Base-by-base conservation (phyloP, 2,888 invertebrate genomes). In the Lasioglossum malachurum region DNA sequence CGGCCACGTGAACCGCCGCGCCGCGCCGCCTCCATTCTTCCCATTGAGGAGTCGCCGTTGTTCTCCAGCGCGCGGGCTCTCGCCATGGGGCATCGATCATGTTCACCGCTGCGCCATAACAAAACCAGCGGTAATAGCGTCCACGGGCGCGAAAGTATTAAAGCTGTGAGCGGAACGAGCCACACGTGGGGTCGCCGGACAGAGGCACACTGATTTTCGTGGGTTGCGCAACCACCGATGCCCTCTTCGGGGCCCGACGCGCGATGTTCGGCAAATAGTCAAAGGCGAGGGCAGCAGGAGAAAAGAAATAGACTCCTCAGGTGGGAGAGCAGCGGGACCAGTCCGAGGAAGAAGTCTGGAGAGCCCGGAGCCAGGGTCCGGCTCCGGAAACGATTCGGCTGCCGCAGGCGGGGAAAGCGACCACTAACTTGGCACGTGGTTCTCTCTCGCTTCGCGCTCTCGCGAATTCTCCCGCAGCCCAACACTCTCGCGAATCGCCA, bases 371-470 rank as follows among this genome's bases (percentile, higher is more conserved):
- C 76, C 80, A 74, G 85, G 89, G 88, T 83, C 92, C 92, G 93
- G 91, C 90, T 87, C 93, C 93, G 94, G 94, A 94, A 94, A 93
- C 87, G 88, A 91, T 94, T 93, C 80, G 90, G 89, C 80, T 84
- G 93, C 94, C 94, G 87, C 92, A 83, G 93, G 94, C 94, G 89
- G 94, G 92, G 94, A 94, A 94, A 94, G 94, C 80, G 89, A 60
- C 82, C 81, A 77, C 89, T 87, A 85, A 84, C 89, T 89, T 90
- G 93, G 92, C 92, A 91, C 91, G 93, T 93, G 93, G 80, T 88
- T 89, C 88, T 88, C 86, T 88, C 83, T 89, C 81, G 82, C 84
- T 82, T 78, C 69, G 83, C 76, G 31, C 23, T 67, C 14, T 74
- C 83, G 53, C 53, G 75, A 49, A 64, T 75, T 80, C 80, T 8